Evolutionary conservation across 2,113 vertebrate species (phyloP).

Genomic region (Rhinichthys klamathensis): DNA sequence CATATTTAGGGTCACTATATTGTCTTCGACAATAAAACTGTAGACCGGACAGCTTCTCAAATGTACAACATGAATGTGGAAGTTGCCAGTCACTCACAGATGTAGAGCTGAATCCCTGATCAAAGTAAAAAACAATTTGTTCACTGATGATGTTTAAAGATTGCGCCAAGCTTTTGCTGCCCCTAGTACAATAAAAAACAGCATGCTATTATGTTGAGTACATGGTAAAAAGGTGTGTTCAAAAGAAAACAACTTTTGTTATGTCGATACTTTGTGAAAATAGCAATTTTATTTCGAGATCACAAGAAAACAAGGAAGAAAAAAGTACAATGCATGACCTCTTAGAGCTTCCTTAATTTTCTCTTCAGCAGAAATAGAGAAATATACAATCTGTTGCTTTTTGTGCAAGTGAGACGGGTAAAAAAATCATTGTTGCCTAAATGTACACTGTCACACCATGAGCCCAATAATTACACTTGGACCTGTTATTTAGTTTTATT

Average conservation of each 20-base stretch:
- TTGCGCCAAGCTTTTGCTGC: background rate
- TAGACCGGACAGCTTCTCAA: background rate
- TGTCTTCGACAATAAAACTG: background rate
- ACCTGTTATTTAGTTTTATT: background rate
- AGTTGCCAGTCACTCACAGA: background rate
- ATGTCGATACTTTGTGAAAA: background rate
- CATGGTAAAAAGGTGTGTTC: background rate
- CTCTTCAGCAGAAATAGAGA: background rate
- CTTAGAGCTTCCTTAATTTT: background rate
- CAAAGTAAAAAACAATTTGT: background rate
- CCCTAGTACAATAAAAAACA: background rate
- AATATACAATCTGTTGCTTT: background rate
- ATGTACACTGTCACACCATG: background rate
- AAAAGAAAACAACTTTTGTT: background rate
- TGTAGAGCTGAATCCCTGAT: background rate
- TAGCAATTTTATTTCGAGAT: background rate
- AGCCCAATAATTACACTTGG: background rate
- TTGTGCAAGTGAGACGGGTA: background rate
- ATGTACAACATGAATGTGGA: background rate
- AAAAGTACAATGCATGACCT: background rate
- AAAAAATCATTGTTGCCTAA: background rate
- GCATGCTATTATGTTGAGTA: background rate
- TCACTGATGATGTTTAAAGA: background rate
- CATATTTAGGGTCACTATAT: background rate
- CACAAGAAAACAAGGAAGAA: background rate